These are phyloP conservation scores for Zelostemma sp. DNA, from an alignment of 1,140 invertebrate species.

Conservation along the genomic window DNA sequence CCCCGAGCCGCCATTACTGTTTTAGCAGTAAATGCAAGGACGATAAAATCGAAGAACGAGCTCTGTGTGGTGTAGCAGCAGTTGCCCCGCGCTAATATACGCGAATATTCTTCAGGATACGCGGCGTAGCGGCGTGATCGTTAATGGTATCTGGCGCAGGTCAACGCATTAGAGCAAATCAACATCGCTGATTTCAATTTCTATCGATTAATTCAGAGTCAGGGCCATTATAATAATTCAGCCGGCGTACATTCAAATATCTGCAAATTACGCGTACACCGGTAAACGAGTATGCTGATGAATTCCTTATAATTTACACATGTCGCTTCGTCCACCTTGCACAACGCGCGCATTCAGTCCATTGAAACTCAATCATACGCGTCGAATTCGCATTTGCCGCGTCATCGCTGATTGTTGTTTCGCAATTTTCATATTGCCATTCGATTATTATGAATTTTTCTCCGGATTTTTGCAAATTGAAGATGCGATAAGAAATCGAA, in stretches of 20 bases:
- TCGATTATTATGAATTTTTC: too few relatives aligned
- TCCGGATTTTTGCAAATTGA: too few relatives aligned
- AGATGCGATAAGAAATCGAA: too few relatives aligned
- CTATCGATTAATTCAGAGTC: slow-evolving; percentile 17
- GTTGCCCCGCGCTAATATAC: slow-evolving; percentile 6
- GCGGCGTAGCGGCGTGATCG: slow-evolving; percentile 13
- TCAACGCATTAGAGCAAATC: slow-evolving; percentile 17
- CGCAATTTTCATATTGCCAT: too few relatives aligned
- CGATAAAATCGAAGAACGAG: slow-evolving; percentile 34
- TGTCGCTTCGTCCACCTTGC: neutral
- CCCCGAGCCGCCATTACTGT: slow-evolving; percentile 17
- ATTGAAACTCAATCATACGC: too few relatives aligned
- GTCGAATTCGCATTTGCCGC: too few relatives aligned
- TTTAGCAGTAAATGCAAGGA: slow-evolving; percentile 18
- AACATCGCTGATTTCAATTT: slow-evolving; percentile 14
- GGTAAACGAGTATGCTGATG: neutral
- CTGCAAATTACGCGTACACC: neutral
- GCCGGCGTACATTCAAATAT: neutral
- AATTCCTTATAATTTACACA: too few relatives aligned
- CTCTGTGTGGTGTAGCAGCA: slow-evolving; percentile 15
- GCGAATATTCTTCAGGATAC: slow-evolving; percentile 19
- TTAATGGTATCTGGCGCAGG: slow-evolving; percentile 21
- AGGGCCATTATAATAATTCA: slow-evolving; percentile 3
- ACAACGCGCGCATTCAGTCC: too few relatives aligned
- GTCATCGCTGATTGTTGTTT: too few relatives aligned